Evolutionary conservation across 37 sponge, comb jelly and placozoan genomes (phyloP).

Genomic region (Aplysina aerophoba): DNA sequence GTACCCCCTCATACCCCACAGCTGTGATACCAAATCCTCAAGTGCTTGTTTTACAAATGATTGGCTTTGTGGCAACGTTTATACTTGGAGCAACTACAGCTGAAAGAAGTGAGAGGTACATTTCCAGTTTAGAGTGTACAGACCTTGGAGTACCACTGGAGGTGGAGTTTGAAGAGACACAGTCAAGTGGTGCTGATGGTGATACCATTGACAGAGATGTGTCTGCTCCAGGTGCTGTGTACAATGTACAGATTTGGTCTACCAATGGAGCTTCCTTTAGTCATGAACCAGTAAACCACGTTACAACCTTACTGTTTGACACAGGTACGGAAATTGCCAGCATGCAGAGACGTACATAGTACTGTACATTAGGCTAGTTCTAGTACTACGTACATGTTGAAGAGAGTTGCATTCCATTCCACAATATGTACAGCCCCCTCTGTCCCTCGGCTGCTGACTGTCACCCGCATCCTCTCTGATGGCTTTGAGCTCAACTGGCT

Average conservation of each 20-base stretch:
- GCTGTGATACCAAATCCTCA: no score
- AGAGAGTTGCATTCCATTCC: no score
- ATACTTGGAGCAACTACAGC: no score
- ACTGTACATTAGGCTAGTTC: no score
- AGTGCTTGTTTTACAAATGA: no score
- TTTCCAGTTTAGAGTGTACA: constrained; percentile 1
- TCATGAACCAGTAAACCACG: not conserved
- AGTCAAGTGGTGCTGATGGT: no score
- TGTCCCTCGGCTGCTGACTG: not conserved
- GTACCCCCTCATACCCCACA: no score
- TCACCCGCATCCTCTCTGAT: constrained; percentile 1
- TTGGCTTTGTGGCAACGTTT: no score
- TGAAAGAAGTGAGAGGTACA: not conserved
- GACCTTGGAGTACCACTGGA: constrained; percentile 22
- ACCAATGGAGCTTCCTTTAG: not conserved
- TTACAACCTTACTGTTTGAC: no score
- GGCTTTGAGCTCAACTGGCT: constrained; percentile 28
- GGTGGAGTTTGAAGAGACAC: constrained; percentile 25
- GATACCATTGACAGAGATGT: not conserved
- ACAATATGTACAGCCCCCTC: not conserved
- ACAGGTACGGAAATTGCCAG: no score
- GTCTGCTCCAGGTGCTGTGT: not conserved
- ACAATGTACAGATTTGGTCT: not conserved
- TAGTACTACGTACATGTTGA: no score
- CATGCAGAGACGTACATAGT: no score